Percentiles rank a stretch among this genome's conserved stretches.
Conservation (phyloP, 1,140 invertebrate genomes). For the Danaus plexippus region DNA sequence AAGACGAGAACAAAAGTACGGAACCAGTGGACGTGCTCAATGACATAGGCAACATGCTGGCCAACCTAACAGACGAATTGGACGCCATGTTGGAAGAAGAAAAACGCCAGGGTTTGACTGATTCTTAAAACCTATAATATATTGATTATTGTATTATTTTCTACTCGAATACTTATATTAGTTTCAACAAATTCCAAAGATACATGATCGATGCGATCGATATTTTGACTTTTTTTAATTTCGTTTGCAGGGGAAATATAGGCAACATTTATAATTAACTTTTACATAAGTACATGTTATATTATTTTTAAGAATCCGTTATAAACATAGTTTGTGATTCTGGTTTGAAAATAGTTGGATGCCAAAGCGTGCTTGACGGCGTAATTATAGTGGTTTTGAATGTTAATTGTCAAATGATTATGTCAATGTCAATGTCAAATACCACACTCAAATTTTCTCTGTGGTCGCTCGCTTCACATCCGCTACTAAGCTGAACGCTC, state of each 20-base stretch:
- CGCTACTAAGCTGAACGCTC: too few relatives aligned
- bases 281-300: too few relatives aligned
- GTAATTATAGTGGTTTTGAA: too few relatives aligned
- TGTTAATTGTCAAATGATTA: too few relatives aligned
- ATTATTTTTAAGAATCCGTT: too few relatives aligned
- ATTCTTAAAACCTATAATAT: constrained; percentile 59
- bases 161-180: constrained; percentile 44
- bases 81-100: constrained; percentile 96
- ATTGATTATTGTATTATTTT: constrained; percentile 17
- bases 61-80: constrained; percentile 92
- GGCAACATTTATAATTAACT: too few relatives aligned
- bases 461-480: too few relatives aligned
- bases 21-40: constrained; percentile 93
- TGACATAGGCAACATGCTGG: constrained; percentile 97
- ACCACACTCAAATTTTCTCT: neutral
- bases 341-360: constrained; percentile 23
- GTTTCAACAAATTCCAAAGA: constrained; percentile 53
- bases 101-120: constrained; percentile 83
- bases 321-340: neutral
- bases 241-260: too few relatives aligned
- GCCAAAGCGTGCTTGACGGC: constrained; percentile 10
- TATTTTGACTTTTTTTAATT: too few relatives aligned
- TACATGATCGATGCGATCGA: constrained; percentile 9
- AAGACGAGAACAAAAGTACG: constrained; percentile 55
- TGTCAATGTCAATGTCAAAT: too few relatives aligned